Percentiles rank a stretch among this genome's conserved stretches.
These are phyloP conservation scores for Stictocephala bisonia DNA, from an alignment of 2,888 invertebrate species.

Conservation along the genomic window DNA sequence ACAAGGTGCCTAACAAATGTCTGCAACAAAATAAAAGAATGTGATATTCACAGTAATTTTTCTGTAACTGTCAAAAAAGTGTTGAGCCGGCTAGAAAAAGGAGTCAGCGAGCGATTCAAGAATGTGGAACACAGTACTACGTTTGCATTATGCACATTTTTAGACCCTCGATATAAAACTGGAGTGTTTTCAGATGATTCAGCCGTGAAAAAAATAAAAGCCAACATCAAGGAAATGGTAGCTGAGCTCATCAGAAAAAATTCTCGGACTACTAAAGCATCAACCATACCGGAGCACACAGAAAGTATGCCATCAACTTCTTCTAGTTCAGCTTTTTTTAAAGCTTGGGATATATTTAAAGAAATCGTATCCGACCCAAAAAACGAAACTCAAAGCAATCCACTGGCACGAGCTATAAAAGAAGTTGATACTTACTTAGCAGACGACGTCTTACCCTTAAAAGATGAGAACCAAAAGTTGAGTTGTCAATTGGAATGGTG, in stretches of 20 bases:
- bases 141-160: background rate
- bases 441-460: background rate
- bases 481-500: background rate
- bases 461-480: background rate
- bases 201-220: background rate
- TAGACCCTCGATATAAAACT: background rate
- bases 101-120: background rate
- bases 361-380: background rate
- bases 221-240: background rate
- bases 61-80: background rate
- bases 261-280: background rate
- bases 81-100: background rate
- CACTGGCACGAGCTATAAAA: background rate
- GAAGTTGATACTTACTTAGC: background rate
- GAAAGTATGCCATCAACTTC: background rate
- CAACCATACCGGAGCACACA: background rate
- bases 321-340: background rate
- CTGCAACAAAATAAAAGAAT: slow-evolving; percentile 17
- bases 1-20: slow-evolving; percentile 12
- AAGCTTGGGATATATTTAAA: no score
- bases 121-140: background rate
- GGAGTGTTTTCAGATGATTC: slow-evolving; percentile 4
- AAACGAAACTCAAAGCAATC: background rate
- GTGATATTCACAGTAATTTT: background rate
- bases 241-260: background rate